Percentiles rank a stretch among this genome's conserved stretches.
Evolutionary conservation across 2,888 invertebrate genomes (phyloP).

Genomic region (Ethmia dodecea): DNA sequence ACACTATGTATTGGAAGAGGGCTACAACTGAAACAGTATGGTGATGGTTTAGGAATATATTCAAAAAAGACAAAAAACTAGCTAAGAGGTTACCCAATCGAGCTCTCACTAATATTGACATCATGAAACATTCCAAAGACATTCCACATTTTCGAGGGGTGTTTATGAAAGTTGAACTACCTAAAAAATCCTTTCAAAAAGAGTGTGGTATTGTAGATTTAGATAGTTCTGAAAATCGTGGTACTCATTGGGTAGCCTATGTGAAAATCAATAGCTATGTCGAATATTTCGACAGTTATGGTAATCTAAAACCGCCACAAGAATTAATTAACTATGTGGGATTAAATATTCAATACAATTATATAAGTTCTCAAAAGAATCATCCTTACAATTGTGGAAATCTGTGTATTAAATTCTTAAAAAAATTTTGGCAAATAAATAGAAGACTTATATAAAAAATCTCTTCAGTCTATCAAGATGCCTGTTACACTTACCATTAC

Average conservation of each 20-base stretch:
- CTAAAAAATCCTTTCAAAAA: constrained; percentile 20
- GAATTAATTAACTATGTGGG: constrained; percentile 16
- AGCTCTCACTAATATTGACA: constrained; percentile 10
- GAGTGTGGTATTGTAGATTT: constrained; percentile 25
- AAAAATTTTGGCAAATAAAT: constrained; percentile 4
- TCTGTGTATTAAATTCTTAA: constrained; percentile 10
- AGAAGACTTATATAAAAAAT: not conserved
- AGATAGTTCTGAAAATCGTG: constrained; percentile 21
- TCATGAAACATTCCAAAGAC: constrained; percentile 4
- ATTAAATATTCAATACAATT: constrained; percentile 29
- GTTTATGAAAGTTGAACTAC: constrained; percentile 19
- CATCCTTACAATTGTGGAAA: constrained; percentile 10
- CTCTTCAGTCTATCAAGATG: constrained; percentile 1
- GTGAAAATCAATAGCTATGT: constrained; percentile 26
- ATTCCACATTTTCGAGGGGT: constrained; percentile 17
- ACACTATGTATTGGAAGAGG: not conserved
- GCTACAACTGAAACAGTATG: not conserved
- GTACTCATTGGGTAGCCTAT: constrained; percentile 42
- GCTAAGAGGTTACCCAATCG: constrained; percentile 9
- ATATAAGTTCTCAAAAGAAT: constrained; percentile 19
- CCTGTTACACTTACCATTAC: constrained; percentile 3
- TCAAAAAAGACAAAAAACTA: constrained; percentile 13
- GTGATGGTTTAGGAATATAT: not conserved
- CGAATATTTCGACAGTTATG: constrained; percentile 42
- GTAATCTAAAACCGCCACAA: constrained; percentile 30